These are phyloP conservation scores for Argyra leucocephala DNA, from an alignment of 2,888 invertebrate genomes.

Conservation along the genomic window DNA sequence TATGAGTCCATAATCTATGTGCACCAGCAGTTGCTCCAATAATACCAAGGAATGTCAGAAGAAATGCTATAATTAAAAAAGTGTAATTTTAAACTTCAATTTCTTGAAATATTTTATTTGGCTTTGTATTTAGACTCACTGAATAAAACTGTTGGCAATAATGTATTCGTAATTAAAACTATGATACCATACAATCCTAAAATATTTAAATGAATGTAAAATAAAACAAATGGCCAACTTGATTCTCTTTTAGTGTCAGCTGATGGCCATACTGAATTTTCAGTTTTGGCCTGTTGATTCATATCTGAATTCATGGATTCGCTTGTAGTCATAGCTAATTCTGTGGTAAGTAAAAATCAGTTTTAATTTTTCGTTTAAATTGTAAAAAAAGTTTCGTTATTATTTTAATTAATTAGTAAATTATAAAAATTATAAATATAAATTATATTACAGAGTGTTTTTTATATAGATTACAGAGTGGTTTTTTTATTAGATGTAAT, in stretches of 20 bases:
- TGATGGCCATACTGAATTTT: conserved; percentile 22
- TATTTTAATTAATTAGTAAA: too few relatives aligned
- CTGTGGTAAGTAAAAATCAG: not conserved
- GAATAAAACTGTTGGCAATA: conserved; percentile 53
- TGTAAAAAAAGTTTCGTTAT: too few relatives aligned
- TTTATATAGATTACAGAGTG: too few relatives aligned
- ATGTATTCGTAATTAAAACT: conserved; percentile 51
- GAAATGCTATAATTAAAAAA: conserved; percentile 49
- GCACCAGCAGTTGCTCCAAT: conserved; percentile 84
- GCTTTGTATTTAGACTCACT: conserved; percentile 51
- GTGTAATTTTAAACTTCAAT: too few relatives aligned
- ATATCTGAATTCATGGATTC: not conserved
- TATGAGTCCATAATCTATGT: conserved; percentile 89
- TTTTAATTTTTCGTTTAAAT: not conserved
- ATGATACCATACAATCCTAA: conserved; percentile 58
- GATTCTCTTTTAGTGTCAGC: conserved; percentile 49
- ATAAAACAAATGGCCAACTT: conserved; percentile 63
- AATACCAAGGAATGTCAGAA: conserved; percentile 54
- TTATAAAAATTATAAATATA: too few relatives aligned
- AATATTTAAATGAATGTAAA: conserved; percentile 63
- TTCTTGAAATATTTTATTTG: not conserved
- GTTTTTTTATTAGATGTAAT: too few relatives aligned
- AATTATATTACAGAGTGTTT: too few relatives aligned
- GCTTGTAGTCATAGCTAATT: not conserved
- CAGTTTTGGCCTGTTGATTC: not conserved